A percentile compares a stretch with the other conserved stretches of the same genome.
phyloP scores from a whole-genome alignment of 2,888 invertebrate genomes.

The Conomelus anceps region DNA sequence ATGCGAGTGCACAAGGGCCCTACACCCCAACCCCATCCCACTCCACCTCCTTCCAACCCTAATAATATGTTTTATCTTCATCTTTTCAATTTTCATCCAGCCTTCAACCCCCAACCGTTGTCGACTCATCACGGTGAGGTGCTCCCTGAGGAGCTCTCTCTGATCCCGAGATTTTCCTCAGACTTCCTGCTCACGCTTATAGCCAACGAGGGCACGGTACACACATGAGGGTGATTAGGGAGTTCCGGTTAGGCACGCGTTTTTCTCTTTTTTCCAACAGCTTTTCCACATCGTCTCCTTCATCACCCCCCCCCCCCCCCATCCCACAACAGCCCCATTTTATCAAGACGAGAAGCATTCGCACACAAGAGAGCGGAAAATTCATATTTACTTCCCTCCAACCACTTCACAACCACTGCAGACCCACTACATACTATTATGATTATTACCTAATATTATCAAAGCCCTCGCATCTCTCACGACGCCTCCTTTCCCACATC shows the following conservation, averaged over 20 bases:
- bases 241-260: not conserved
- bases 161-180: not conserved
- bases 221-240: not conserved
- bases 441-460: not conserved
- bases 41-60: not conserved
- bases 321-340: not conserved
- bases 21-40: too few species aligned
- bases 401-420: not conserved
- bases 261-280: not conserved
- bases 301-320: not conserved
- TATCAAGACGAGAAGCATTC: not conserved
- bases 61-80: conserved; percentile 24
- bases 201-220: not conserved
- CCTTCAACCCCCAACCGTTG: not conserved
- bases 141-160: not conserved
- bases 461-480: not conserved
- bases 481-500: not conserved
- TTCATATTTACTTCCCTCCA: not conserved
- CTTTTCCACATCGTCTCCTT: not conserved
- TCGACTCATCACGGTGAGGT: not conserved
- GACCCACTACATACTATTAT: not conserved
- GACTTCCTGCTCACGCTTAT: too few species aligned
- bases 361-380: not conserved
- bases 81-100: conserved; percentile 26
- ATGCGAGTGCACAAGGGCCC: not conserved